Evolutionary conservation across 2,113 vertebrate species (phyloP).

Genomic region (Falcunculus frontatus): DNA sequence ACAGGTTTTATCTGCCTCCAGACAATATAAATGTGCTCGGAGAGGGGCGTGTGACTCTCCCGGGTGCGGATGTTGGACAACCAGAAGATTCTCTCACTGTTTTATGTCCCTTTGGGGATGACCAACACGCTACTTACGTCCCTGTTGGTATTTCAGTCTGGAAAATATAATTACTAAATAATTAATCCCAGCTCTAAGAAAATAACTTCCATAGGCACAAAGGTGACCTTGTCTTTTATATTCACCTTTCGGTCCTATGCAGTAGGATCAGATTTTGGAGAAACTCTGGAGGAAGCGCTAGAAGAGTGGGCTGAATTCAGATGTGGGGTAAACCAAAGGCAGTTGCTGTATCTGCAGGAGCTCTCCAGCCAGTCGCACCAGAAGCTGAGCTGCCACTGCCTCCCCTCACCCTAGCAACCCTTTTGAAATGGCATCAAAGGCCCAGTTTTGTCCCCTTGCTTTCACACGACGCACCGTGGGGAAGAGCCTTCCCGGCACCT

Average conservation of each 20-base stretch:
- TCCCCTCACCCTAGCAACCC: background rate
- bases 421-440: background rate
- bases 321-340: background rate
- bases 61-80: constrained; percentile 11
- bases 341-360: background rate
- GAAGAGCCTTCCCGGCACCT: background rate
- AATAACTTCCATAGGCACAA: constrained; percentile 33
- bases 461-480: background rate
- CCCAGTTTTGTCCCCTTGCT: background rate
- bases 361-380: background rate
- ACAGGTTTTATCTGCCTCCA: constrained; percentile 36
- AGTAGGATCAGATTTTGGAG: background rate
- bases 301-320: background rate
- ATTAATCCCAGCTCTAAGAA: constrained; percentile 58
- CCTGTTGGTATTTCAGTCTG: constrained; percentile 3
- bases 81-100: constrained; percentile 45
- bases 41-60: background rate
- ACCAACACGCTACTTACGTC: background rate
- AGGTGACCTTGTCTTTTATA: constrained; percentile 49
- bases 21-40: background rate
- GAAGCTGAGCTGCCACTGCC: background rate
- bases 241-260: background rate
- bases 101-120: constrained; percentile 53
- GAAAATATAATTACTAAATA: constrained; percentile 63
- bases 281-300: background rate